Base-by-base conservation (phyloP, 1,140 invertebrate genomes). In the Drosophila nikananu region DNA sequence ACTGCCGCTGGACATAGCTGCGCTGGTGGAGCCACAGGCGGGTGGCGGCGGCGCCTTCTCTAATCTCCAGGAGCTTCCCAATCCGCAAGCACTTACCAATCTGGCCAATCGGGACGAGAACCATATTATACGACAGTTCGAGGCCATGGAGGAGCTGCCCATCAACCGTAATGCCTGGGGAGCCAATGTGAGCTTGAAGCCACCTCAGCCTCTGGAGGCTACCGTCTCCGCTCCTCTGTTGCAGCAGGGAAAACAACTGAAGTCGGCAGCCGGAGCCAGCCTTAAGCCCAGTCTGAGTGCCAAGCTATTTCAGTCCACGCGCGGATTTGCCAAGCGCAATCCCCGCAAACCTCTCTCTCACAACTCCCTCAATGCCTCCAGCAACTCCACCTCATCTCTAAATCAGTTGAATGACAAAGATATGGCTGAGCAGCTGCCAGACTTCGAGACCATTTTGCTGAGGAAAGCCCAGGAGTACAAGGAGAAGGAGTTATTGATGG, bases 311-410 rank as follows among this genome's bases (percentile, higher is more conserved):
- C 94, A 95, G 42, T 95, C 94, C 46, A 94, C 95, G 1, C 70
- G 62, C 21, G 81, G 86, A 95, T 97, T 92, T 94, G 86, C 94
- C 25, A 95, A 96, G 84, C 93, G 96, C 67, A 97, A 97, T 94
- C 96, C 96, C 15, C 94, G 96, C 84, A 97, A 97, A 92, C 95
- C 95, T 0, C 70, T 95, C n/a, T 93, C 94, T 5, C 71, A 80
- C 10, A 62, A 35, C n/a, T 58, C 77, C 1, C 19, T 64, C 10
- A 86, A 81, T 57, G 44, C 62, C 23, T 42, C 32, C 10, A 35
- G 37, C 7, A n/a, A 57, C 1, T 66, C 55, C 5, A 46, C 0
- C 17, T 27, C 27, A 15, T 19, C 17, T 0, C 17, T 55, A 0
- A 27, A 23, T 12, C 21, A 3, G 12, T 5, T 44, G 17, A 25